Conservation (phyloP, 2,113 vertebrate species). For the Hyperoodon ampullatus region DNA sequence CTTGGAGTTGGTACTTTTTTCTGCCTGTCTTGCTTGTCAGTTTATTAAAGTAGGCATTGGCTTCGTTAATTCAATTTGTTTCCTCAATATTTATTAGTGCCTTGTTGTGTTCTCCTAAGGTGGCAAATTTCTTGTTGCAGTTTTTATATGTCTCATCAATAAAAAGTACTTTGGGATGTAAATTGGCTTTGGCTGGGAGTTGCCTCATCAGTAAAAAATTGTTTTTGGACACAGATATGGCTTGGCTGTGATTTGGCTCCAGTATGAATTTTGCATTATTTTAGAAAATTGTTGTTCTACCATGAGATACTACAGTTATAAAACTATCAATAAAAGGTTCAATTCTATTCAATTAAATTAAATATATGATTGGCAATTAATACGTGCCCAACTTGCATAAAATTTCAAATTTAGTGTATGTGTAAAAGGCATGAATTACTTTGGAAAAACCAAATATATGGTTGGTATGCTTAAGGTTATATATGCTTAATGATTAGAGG, state of each 20-base stretch:
- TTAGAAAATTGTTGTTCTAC: background rate
- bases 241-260: slow-evolving; percentile 17
- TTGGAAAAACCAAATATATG: background rate
- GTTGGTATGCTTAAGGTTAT: background rate
- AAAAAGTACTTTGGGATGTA: background rate
- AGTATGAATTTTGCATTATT: slow-evolving; percentile 32
- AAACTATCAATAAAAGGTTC: background rate
- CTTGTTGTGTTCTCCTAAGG: slow-evolving; percentile 38
- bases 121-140: slow-evolving; percentile 18
- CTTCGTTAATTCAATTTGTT: slow-evolving; percentile 43
- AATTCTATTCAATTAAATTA: background rate
- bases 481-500: background rate
- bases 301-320: background rate
- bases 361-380: background rate
- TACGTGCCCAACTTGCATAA: background rate
- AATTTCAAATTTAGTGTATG: background rate
- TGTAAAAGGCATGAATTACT: background rate
- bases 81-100: slow-evolving; percentile 1
- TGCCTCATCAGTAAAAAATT: slow-evolving; percentile 55
- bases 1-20: background rate
- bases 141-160: slow-evolving; percentile 48
- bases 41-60: slow-evolving; percentile 24
- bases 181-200: slow-evolving; percentile 27
- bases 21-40: background rate
- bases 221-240: background rate